Evolutionary conservation across 2,797 vertebrate genomes (phyloP).

Genomic region (Todus mexicanus): DNA sequence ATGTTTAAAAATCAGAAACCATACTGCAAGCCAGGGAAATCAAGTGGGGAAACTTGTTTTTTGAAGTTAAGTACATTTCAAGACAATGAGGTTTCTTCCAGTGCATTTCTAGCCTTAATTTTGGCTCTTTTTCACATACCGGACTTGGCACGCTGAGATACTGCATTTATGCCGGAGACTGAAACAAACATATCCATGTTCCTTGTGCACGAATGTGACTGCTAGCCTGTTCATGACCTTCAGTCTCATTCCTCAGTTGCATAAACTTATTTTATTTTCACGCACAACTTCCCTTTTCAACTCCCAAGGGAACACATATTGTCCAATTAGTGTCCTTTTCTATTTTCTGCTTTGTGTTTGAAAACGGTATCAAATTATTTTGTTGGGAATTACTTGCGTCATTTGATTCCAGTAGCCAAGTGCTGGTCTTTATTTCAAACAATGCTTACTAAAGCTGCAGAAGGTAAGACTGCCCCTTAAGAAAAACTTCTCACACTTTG

Average conservation of each 20-base stretch:
- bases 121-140: background rate
- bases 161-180: background rate
- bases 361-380: background rate
- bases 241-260: background rate
- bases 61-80: slow-evolving; percentile 33
- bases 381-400: background rate
- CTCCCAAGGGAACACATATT: background rate
- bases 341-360: background rate
- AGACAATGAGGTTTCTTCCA: slow-evolving; percentile 12
- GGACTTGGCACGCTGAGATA: background rate
- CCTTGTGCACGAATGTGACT: background rate
- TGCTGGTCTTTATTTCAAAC: background rate
- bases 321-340: slow-evolving; percentile 9
- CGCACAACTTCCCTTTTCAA: background rate
- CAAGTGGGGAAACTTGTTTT: slow-evolving; percentile 14
- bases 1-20: slow-evolving; percentile 27
- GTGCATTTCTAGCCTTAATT: background rate
- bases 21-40: slow-evolving; percentile 14
- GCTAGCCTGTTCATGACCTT: background rate
- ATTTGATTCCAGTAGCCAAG: background rate
- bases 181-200: background rate
- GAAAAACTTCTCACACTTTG: background rate
- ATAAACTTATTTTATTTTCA: slow-evolving; percentile 13
- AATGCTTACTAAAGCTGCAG: background rate
- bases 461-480: background rate